Conservation (phyloP, 2,113 vertebrate species). For the Uria lomvia region DNA sequence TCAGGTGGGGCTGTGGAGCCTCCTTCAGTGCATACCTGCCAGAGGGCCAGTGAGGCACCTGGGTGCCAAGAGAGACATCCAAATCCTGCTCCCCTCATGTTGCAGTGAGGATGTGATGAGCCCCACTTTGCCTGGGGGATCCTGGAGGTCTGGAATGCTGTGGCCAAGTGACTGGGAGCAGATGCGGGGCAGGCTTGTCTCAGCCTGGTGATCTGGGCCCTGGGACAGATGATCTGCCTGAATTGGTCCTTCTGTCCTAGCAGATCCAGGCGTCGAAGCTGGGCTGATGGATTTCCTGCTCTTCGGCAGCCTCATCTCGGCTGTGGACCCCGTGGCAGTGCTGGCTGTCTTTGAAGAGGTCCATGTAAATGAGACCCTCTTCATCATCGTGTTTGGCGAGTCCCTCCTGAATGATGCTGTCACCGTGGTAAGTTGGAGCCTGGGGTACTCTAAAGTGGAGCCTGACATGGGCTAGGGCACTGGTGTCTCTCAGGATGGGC, state of each 20-base stretch:
- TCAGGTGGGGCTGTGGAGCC: not conserved
- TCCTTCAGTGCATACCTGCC: not conserved
- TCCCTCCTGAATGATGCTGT: slow-evolving; percentile 96
- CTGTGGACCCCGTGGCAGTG: slow-evolving; percentile 93
- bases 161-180: not conserved
- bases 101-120: not conserved
- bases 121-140: fast-evolving
- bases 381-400: slow-evolving; percentile 97
- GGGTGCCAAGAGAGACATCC: not conserved
- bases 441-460: not conserved
- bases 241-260: slow-evolving; percentile 9
- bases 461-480: not conserved
- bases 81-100: not conserved
- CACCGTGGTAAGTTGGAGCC: slow-evolving; percentile 86
- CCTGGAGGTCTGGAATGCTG: not conserved
- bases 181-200: not conserved
- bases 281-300: slow-evolving; percentile 93
- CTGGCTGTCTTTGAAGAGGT: slow-evolving; percentile 95
- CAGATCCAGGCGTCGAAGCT: slow-evolving; percentile 78
- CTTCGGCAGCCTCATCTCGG: slow-evolving; percentile 93
- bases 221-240: not conserved
- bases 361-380: slow-evolving; percentile 93
- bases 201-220: not conserved
- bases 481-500: not conserved
- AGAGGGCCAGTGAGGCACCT: not conserved